phyloP scores from a whole-genome alignment of 2,113 vertebrate genomes.

The Prochilodus magdalenae region DNA sequence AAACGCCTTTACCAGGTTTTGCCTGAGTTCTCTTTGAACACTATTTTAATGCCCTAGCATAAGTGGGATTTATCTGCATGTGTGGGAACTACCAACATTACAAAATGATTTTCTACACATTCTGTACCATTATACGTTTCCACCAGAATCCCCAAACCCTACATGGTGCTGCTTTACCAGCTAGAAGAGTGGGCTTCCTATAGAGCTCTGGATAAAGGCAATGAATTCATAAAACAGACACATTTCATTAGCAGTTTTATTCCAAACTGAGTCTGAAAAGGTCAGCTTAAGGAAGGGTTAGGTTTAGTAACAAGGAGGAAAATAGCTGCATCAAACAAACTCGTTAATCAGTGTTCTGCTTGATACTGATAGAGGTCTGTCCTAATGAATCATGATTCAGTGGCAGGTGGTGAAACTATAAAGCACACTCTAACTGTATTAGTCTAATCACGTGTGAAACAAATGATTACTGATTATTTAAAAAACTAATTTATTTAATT shows the following conservation, averaged over 20 bases:
- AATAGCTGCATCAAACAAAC: conserved; percentile 10
- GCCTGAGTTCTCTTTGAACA: too few relatives aligned
- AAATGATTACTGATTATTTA: background rate
- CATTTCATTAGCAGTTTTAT: background rate
- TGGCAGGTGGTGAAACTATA: background rate
- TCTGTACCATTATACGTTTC: too few relatives aligned
- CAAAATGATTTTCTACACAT: too few relatives aligned
- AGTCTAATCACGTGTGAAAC: background rate
- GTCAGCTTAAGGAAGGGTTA: conserved; percentile 4
- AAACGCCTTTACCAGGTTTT: too few relatives aligned
- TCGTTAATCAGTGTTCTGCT: background rate
- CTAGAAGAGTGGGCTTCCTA: too few relatives aligned
- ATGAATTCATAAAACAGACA: conserved; percentile 8
- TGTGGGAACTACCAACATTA: too few relatives aligned
- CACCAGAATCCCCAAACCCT: too few relatives aligned
- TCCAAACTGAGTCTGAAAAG: conserved; percentile 19
- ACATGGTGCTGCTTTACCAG: too few relatives aligned
- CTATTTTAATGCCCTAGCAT: too few relatives aligned
- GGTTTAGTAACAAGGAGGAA: background rate
- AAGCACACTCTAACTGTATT: background rate
- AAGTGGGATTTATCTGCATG: too few relatives aligned
- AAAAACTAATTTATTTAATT: background rate
- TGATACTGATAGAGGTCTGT: background rate
- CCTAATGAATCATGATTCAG: background rate
- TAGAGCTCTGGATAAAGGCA: background rate